A percentile compares a stretch with the other conserved stretches of the same genome.
These are phyloP conservation scores for Acanthosepion lycidas DNA, from an alignment of 2,888 invertebrate genomes.

Conservation along the genomic window DNA sequence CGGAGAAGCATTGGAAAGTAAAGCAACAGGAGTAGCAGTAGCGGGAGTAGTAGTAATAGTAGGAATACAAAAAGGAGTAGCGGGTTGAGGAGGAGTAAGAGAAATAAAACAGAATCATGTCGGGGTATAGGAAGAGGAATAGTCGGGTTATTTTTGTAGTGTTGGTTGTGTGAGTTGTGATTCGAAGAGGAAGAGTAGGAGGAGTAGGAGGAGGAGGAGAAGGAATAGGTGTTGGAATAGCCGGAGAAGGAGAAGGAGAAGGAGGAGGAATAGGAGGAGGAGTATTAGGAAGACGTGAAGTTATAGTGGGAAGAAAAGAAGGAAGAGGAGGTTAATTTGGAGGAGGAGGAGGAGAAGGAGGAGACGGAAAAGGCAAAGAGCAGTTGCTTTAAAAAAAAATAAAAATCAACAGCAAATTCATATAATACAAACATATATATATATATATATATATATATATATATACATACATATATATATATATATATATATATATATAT, in stretches of 20 bases:
- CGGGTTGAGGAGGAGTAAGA: background rate
- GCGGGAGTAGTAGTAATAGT: slow-evolving; percentile 23
- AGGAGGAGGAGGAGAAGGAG: background rate
- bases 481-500: slow-evolving; percentile 8
- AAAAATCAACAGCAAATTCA: background rate
- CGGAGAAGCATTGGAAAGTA: background rate
- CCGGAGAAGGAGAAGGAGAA: background rate
- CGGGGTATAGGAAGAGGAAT: background rate
- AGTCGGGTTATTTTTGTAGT: background rate
- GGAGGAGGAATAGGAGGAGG: background rate
- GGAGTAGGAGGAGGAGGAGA: background rate
- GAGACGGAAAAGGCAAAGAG: background rate
- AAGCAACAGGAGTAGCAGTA: slow-evolving; percentile 33
- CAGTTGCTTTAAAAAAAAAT: background rate
- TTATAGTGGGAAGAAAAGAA: background rate
- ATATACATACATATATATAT: slow-evolving; percentile 33
- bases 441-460: slow-evolving; percentile 33
- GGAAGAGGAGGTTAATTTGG: background rate
- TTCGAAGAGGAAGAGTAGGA: background rate
- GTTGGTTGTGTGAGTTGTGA: background rate
- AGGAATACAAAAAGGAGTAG: slow-evolving; percentile 4
- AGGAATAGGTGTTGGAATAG: background rate
- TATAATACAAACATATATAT: background rate
- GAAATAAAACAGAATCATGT: background rate
- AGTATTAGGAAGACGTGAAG: too few species aligned